A percentile compares a stretch with the other conserved stretches of the same genome.
Conservation (phyloP, 92 coral and sea anemone genomes). For the Chrysogorgia sp. region DNA sequence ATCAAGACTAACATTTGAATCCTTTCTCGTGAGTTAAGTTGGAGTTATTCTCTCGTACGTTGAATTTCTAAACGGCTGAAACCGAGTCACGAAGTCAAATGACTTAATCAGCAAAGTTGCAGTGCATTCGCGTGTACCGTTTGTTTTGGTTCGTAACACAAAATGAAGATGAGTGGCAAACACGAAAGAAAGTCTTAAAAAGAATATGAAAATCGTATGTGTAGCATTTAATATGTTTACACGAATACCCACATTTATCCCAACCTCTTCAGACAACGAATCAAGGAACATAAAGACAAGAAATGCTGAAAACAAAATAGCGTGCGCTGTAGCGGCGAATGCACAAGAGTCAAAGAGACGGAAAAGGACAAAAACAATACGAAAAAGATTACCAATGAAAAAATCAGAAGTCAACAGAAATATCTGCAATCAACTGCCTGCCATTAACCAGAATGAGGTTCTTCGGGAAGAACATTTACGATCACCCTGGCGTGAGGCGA, state of each 20-base stretch:
- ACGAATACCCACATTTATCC: conserved; percentile 33
- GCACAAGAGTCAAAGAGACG: not conserved
- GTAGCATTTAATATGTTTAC: conserved; percentile 22
- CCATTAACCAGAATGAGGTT: not conserved
- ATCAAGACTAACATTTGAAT: not conserved
- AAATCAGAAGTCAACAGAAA: not conserved
- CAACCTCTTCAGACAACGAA: conserved; percentile 9
- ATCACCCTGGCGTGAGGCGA: not conserved
- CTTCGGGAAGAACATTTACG: not conserved
- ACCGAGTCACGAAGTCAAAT: not conserved
- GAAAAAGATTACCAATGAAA: conserved; percentile 13
- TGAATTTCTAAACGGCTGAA: not conserved
- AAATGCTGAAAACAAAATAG: not conserved
- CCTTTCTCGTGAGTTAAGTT: not conserved
- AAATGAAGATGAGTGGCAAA: not conserved
- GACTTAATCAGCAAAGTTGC: not conserved
- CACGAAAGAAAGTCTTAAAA: not conserved
- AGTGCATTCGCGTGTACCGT: no score
- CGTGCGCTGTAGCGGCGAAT: conserved; percentile 4
- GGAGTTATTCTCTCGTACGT: not conserved
- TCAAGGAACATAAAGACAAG: conserved; percentile 1
- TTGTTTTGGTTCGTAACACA: no score
- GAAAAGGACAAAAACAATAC: conserved; percentile 11
- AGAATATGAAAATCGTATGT: not conserved
- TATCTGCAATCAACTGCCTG: conserved; percentile 12